phyloP scores from a whole-genome alignment of 1,140 invertebrate species.

The Aphelinus certus region DNA sequence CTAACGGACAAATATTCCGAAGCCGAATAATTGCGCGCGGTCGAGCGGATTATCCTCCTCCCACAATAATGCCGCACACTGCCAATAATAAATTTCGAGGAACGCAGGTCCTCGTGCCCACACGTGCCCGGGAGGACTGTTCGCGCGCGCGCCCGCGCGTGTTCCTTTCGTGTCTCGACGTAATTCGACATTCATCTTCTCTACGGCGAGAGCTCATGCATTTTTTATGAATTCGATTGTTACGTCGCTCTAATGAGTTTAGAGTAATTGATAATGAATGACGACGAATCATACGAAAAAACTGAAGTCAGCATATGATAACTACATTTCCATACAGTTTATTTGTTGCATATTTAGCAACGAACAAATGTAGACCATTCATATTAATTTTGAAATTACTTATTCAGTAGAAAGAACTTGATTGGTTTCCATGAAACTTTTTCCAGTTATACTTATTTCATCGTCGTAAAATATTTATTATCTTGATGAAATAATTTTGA shows the following conservation, averaged over 20 bases:
- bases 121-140: neutral
- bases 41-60: slow-evolving; percentile 16
- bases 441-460: too few species aligned
- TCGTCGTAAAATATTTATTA: too few species aligned
- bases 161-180: neutral
- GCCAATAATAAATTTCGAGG: slow-evolving; percentile 52
- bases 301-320: too few species aligned
- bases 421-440: too few species aligned
- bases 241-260: neutral
- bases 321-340: too few species aligned
- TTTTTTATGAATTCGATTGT: slow-evolving; percentile 6
- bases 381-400: too few species aligned
- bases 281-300: too few species aligned
- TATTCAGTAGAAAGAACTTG: too few species aligned
- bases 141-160: slow-evolving; percentile 2
- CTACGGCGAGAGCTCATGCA: neutral
- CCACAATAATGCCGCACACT: neutral
- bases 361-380: too few species aligned
- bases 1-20: slow-evolving; percentile 40
- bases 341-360: too few species aligned
- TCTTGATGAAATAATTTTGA: too few species aligned
- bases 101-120: slow-evolving; percentile 22
- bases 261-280: too few species aligned
- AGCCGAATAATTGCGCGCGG: slow-evolving; percentile 41
- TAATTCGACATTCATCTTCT: neutral